phyloP scores from a whole-genome alignment of 1,140 invertebrate species.

The Periplaneta americana region DNA sequence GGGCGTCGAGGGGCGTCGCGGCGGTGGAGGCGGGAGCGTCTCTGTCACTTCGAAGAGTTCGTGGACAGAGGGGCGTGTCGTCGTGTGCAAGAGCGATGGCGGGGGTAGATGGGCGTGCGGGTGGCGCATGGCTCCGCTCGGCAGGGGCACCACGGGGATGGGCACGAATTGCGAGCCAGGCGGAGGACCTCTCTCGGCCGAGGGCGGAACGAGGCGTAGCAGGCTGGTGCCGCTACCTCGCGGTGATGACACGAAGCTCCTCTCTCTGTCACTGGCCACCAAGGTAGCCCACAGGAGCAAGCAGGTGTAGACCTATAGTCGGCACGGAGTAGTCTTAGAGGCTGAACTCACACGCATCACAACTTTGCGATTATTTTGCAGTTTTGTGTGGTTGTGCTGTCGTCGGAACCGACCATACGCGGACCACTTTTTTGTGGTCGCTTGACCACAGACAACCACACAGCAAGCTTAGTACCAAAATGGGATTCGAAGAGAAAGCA shows the following conservation, averaged over 20 bases:
- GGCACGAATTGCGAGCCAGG: background rate
- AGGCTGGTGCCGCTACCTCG: background rate
- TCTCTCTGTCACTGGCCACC: background rate
- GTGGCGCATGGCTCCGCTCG: constrained; percentile 19
- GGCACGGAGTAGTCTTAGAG: no score
- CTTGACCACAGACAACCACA: no score
- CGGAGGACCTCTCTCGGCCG: background rate
- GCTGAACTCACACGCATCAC: no score
- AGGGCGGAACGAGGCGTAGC: background rate
- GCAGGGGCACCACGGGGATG: background rate
- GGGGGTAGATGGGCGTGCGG: background rate
- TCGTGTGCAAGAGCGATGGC: background rate
- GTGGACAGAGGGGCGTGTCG: background rate
- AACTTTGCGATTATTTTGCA: no score
- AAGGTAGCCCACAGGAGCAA: background rate
- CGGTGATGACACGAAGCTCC: background rate
- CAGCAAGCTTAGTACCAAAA: no score
- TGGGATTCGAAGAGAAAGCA: no score
- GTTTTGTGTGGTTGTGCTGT: no score
- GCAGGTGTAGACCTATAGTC: no score
- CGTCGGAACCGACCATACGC: no score
- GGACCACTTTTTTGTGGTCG: no score
- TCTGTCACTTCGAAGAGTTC: no score
- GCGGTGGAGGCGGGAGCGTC: background rate
- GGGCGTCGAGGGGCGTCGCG: background rate